These are phyloP conservation scores for Drosophila tripunctata DNA, from an alignment of 2,888 invertebrate genomes.

Conservation along the genomic window DNA sequence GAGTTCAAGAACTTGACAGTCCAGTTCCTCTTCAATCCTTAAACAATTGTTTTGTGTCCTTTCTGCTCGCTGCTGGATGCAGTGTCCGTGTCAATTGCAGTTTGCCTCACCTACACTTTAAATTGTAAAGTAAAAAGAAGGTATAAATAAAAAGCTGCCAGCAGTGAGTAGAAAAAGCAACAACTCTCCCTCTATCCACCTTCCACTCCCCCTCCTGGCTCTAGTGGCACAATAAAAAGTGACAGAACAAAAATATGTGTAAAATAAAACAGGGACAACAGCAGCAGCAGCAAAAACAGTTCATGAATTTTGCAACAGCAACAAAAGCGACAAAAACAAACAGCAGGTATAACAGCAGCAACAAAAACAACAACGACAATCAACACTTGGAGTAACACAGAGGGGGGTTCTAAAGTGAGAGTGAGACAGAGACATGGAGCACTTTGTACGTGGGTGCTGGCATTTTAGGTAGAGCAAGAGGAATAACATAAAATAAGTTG, in stretches of 20 bases:
- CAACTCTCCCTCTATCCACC: slow-evolving; percentile 7
- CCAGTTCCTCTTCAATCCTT: slow-evolving; percentile 30
- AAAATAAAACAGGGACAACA: slow-evolving; percentile 66
- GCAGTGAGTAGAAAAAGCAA: slow-evolving; percentile 46
- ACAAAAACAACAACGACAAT: slow-evolving; percentile 50
- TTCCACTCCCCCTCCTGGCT: slow-evolving; percentile 5
- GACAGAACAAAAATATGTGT: slow-evolving; percentile 75
- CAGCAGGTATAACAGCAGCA: slow-evolving; percentile 51
- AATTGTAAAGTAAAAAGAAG: slow-evolving; percentile 45
- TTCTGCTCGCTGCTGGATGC: slow-evolving; percentile 38
- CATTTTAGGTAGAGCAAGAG: slow-evolving; percentile 10
- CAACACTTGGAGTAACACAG: slow-evolving; percentile 44
- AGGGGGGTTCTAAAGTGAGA: neutral
- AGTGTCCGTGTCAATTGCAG: slow-evolving; percentile 75
- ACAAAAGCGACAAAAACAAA: slow-evolving; percentile 73
- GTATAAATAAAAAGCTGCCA: slow-evolving; percentile 70
- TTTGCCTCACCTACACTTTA: slow-evolving; percentile 71
- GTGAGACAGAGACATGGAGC: neutral
- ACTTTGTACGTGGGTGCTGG: slow-evolving; percentile 39
- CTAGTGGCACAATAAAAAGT: slow-evolving; percentile 69
- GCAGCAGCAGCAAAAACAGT: slow-evolving; percentile 62
- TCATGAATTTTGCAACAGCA: slow-evolving; percentile 74
- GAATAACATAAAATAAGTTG: slow-evolving; percentile 57
- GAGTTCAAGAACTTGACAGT: slow-evolving; percentile 20
- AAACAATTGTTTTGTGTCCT: slow-evolving; percentile 32